phyloP scores from a whole-genome alignment of 2,888 invertebrate genomes.

The Troilus luridus region DNA sequence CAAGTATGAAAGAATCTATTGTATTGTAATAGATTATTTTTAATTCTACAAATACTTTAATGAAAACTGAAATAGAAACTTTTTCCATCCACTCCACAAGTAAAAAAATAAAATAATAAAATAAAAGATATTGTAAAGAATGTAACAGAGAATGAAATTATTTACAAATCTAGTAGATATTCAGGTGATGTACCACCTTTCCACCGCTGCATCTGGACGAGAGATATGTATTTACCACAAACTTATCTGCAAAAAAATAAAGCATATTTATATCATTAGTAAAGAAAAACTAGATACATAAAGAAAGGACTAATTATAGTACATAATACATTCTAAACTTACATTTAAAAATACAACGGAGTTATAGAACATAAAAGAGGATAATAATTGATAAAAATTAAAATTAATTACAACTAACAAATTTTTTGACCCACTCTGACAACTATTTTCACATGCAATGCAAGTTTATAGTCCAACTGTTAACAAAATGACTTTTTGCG shows the following conservation, averaged over 20 bases:
- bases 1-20: conserved; percentile 47
- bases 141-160: conserved; percentile 49
- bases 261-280: neutral
- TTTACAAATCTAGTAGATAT: conserved; percentile 56
- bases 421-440: too few species aligned
- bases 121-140: conserved; percentile 2
- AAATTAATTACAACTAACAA: too few species aligned
- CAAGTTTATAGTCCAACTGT: too few species aligned
- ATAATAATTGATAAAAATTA: too few species aligned
- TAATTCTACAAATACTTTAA: neutral
- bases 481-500: too few species aligned
- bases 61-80: neutral
- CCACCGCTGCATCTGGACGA: conserved; percentile 51
- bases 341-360: too few species aligned
- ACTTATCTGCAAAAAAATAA: conserved; percentile 39
- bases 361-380: too few species aligned
- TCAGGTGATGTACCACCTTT: conserved; percentile 51
- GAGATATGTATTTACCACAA: conserved; percentile 52
- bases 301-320: too few species aligned
- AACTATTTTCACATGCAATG: too few species aligned
- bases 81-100: conserved; percentile 58
- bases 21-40: neutral
- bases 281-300: neutral
- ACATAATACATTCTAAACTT: too few species aligned
- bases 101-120: conserved; percentile 13